Evolutionary conservation across 2,797 vertebrate genomes (phyloP), one percentile per base, ranked within the genome.

Genomic region (Mustela erminea): DNA sequence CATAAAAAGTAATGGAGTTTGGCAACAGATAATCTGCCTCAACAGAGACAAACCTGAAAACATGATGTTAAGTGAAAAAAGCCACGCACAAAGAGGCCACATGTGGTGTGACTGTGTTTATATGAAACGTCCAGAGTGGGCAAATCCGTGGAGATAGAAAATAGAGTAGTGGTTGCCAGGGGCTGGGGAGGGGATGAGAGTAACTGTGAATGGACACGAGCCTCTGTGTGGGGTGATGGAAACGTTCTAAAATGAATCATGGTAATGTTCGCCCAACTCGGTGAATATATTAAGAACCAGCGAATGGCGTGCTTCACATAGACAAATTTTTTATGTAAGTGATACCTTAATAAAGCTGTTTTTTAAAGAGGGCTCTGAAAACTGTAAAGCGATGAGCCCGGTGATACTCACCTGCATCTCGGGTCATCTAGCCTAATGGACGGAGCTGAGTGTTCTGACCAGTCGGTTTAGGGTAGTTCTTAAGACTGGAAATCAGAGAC

Each of bases 291-390:
- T 64, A 46, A 70, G 70, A 78, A 64, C 35, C 49, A 68, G 5
- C 56, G 54, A 74, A 49, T 78, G 84, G 32, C 25, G 58, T 49
- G 29, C 60, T 92, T 89, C 72, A 72, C 54, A 56, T 13, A 25
- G 72, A 27, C 56, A 43, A n/a, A 62, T 74, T 77, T 81, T 88
- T 93, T 85, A 49, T 74, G 27, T 92, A 84, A 92, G 80, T 80
- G 23, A 68, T 78, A 78, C 32, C 80, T 92, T 62, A 72, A 74
- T 88, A 93, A 93, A 25, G 35, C 41, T 54, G 17, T 70, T 92
- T 70, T 77, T 60, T 25, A 70, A 77, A 80, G 54, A 92, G 32
- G 91, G 68, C 84, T 78, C 74, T 81, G 75, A 62, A 95, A 62
- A 70, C 54, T 68, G 4, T 52, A 56, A 89, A 89, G n/a, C n/a